Conservation (phyloP, 2,888 invertebrate genomes). For the Rapana venosa region DNA sequence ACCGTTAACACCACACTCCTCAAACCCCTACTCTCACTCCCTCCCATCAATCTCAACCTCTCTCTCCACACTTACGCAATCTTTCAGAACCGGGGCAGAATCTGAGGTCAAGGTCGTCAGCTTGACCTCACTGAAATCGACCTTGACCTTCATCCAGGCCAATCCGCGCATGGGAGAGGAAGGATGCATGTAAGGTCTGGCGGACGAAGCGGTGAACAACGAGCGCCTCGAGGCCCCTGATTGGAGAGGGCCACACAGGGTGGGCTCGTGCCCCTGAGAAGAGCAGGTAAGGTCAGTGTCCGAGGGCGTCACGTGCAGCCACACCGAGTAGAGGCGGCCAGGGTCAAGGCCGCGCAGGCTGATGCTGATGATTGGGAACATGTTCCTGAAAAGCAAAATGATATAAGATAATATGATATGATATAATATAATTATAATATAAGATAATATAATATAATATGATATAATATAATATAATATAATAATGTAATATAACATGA, state of each 20-base stretch:
- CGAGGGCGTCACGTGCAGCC: constrained; percentile 57
- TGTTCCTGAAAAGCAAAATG: constrained; percentile 52
- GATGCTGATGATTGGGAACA: constrained; percentile 59
- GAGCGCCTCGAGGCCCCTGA: neutral
- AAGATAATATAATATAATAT: too few species aligned
- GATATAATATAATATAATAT: too few species aligned
- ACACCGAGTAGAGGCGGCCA: constrained; percentile 51
- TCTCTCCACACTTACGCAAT: neutral
- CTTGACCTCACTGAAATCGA: constrained; percentile 27
- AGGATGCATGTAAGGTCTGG: constrained; percentile 40
- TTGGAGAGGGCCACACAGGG: neutral
- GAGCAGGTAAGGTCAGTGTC: constrained; percentile 47
- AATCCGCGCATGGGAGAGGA: constrained; percentile 38
- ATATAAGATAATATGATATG: too few species aligned
- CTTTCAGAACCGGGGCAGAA: neutral
- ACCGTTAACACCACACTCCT: too few species aligned
- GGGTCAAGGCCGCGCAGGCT: constrained; percentile 56
- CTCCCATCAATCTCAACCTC: too few species aligned
- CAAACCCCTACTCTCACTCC: too few species aligned
- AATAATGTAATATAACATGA: too few species aligned
- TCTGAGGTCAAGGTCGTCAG: neutral
- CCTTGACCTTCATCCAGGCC: constrained; percentile 41
- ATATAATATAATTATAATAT: too few species aligned
- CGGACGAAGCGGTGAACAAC: neutral
- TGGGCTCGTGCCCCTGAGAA: neutral